Base-by-base conservation (phyloP, 2,797 vertebrate species). In the Myotis planiceps region DNA sequence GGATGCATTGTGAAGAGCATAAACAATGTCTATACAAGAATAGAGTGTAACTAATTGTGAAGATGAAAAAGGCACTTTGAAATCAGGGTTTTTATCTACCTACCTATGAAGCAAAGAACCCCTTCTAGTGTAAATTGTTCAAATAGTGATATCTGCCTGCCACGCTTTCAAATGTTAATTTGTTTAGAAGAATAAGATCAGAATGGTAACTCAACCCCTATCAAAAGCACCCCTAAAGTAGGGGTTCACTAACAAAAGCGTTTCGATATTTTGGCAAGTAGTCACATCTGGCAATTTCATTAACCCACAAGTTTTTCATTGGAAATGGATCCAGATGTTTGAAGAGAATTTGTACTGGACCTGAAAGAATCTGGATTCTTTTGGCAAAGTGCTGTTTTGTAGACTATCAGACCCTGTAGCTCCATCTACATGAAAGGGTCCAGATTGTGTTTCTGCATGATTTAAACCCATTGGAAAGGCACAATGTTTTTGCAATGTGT, bases 221-320 rank as follows among this genome's bases (percentile, higher is more conserved):
- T 63, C 65, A 47, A 39, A 29, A 21, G 32, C 6, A 92, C 34
- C 69, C 45, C 2, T 15, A 63, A 94, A 47, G 23, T 27, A 75
- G 58, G 23, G 34, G 58, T 42, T 76, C 47, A 37, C 63, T 47
- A 53, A 92, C 81, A 58, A 96, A 97, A 96, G 89, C 69, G 81
- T 68, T 53, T 60, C 27, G 19, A 37, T 95, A 94, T 96, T 92
- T 90, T 92, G 78, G 88, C 96, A 92, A 92, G 85, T 94, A 27
- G 65, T 95, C 93, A 81, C 97, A 98, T 93, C 94, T 98, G 97
- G 96, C 71, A 93, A 94, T 96, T 94, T 94, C 96, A 97, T 96
- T 97, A 97, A 89, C 69, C 76, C 6, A 32, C 0, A 29, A 66
- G 25, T 84, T 89, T 94, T 94, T 87, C 49, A 90, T 93, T 94